Percentiles rank a stretch among this genome's conserved stretches.
phyloP scores from a whole-genome alignment of 2,888 invertebrate species.

The Scaptomyza caliginosa region DNA sequence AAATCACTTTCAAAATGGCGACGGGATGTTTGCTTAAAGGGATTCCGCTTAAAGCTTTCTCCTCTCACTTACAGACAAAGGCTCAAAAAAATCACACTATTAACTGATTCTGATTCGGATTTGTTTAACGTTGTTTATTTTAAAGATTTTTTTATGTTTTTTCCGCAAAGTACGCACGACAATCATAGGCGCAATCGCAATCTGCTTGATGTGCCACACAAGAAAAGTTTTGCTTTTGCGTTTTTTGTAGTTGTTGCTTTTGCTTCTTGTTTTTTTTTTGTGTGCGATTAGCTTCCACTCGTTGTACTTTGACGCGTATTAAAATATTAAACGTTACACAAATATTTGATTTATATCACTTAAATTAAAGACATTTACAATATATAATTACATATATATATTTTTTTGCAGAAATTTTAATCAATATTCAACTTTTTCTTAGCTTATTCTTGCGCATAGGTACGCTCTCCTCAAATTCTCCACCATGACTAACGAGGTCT shows the following conservation, averaged over 20 bases:
- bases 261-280: conserved; percentile 44
- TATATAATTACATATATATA: conserved; percentile 77
- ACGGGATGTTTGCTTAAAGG: conserved; percentile 74
- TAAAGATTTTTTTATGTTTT: conserved; percentile 41
- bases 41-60: conserved; percentile 78
- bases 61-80: conserved; percentile 74
- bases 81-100: conserved; percentile 78
- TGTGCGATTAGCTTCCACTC: conserved; percentile 75
- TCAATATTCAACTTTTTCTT: conserved; percentile 72
- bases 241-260: conserved; percentile 43
- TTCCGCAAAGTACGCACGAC: conserved; percentile 63
- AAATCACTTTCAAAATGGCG: conserved; percentile 79
- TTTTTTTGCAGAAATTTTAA: conserved; percentile 76
- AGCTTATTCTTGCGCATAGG: conserved; percentile 72
- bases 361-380: conserved; percentile 75
- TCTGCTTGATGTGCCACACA: conserved; percentile 41
- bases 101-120: conserved; percentile 67
- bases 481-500: conserved; percentile 72
- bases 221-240: conserved; percentile 49
- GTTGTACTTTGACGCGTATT: conserved; percentile 78
- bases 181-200: conserved; percentile 26
- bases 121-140: conserved; percentile 61
- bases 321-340: conserved; percentile 75
- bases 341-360: conserved; percentile 78
- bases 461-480: conserved; percentile 80